phyloP scores from a whole-genome alignment of 2,113 vertebrate genomes.

The Malaclemys terrapin region DNA sequence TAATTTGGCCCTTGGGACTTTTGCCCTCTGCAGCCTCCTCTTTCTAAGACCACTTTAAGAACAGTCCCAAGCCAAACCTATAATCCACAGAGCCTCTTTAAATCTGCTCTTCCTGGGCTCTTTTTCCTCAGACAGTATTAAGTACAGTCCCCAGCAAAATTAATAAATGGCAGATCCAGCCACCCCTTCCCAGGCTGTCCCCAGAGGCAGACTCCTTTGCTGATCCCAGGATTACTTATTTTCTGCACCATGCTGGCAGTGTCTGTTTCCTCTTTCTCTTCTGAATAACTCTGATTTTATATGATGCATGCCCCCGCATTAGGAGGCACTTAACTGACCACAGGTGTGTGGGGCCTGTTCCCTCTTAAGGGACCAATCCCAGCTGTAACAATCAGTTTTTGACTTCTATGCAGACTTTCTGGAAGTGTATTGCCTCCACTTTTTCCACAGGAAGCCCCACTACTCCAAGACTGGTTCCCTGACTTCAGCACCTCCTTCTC shows the following conservation, averaged over 20 bases:
- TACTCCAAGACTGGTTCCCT: neutral
- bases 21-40: neutral
- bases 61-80: neutral
- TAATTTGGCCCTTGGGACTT: neutral
- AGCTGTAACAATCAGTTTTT: neutral
- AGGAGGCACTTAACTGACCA: neutral
- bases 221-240: neutral
- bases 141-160: neutral
- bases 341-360: neutral
- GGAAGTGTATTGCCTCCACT: neutral
- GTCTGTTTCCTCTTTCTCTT: neutral
- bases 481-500: neutral
- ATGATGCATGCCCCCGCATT: too few relatives aligned
- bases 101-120: neutral
- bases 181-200: neutral
- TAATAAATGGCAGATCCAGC: neutral
- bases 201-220: neutral
- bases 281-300: neutral
- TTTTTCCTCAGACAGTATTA: neutral
- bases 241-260: neutral
- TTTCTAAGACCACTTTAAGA: neutral
- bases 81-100: neutral
- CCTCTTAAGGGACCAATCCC: neutral
- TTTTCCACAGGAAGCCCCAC: neutral
- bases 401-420: too few relatives aligned